Evolutionary conservation across 2,797 vertebrate species (phyloP), one percentile per base, ranked within the genome.

Genomic region (Pelochelys cantorii): DNA sequence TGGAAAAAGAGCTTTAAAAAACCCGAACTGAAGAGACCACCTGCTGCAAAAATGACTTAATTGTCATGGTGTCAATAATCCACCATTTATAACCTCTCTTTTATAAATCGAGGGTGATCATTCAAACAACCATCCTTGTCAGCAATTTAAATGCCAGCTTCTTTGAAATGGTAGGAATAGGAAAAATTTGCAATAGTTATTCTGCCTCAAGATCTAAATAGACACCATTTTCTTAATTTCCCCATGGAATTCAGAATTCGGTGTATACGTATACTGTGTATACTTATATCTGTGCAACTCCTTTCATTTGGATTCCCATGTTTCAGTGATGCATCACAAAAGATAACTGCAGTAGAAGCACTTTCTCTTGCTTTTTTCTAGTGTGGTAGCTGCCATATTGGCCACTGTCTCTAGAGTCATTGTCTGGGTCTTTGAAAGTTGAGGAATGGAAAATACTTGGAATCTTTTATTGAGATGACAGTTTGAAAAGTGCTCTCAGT

Each of bases 381-480:
- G 25, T 52, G 74, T 27, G 74, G 23, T 52, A 48, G 25, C 42
- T 48, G 22, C 60, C 0, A 0, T 57, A 62, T 88, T 2, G 0
- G 65, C 83, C 2, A 4, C 54, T 87, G 10, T 55, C 55, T 80
- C 68, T 84, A 68, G 54, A 29, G 52, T 88, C 82, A 79, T 9
- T 34, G 23, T 53, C 74, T n/a, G 74, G 53, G 12, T 52, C 23
- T 86, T 88, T 87, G 86, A 80, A 93, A 55, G 34, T 37, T 81
- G 56, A 93, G 29, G 37, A 84, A 29, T 71, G 22, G 27, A 86
- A 90, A 52, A 88, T 5, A 84, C 5, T 14, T 3, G 84, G 79
- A 84, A 81, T 25, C 29, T 57, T 31, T 90, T 95, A 74, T 29
- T 55, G 86, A 79, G 83, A 85, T 92, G 94, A 88, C 78, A 94